Percentiles rank a stretch among this genome's conserved stretches.
Conservation (phyloP, 2,888 invertebrate genomes). For the Apamea anceps region DNA sequence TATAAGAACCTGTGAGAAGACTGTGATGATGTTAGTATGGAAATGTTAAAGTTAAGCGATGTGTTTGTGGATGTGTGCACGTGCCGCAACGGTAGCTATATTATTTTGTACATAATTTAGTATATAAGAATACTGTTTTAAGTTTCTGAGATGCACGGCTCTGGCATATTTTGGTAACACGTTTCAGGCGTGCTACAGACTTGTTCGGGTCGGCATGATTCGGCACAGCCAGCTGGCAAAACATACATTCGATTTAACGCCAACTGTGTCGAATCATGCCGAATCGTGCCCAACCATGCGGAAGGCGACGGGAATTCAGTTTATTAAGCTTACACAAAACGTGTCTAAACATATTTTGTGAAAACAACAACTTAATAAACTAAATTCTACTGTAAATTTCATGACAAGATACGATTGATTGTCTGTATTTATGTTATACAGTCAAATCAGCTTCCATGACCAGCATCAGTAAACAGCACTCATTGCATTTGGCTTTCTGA, state of each 20-base stretch:
- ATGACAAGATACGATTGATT: background rate
- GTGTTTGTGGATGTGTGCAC: slow-evolving; percentile 73
- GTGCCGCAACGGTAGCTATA: slow-evolving; percentile 53
- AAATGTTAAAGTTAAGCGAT: slow-evolving; percentile 78
- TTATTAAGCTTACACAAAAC: no score
- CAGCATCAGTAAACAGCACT: background rate
- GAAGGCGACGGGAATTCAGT: background rate
- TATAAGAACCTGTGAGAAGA: slow-evolving; percentile 87
- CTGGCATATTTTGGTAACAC: slow-evolving; percentile 66
- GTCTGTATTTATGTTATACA: background rate
- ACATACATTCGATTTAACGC: background rate
- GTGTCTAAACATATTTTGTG: no score
- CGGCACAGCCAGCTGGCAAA: background rate
- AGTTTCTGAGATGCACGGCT: slow-evolving; percentile 63
- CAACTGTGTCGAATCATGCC: background rate
- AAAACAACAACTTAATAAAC: no score
- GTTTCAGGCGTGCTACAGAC: background rate
- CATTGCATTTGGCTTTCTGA: background rate
- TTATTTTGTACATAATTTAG: slow-evolving; percentile 64
- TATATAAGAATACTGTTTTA: slow-evolving; percentile 57
- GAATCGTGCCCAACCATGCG: background rate
- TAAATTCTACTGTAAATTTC: background rate
- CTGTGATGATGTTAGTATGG: slow-evolving; percentile 88
- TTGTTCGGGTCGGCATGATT: background rate
- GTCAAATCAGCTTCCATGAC: background rate